These are phyloP conservation scores for Callipepla californica DNA, from an alignment of 2,113 vertebrate genomes.

Conservation along the genomic window DNA sequence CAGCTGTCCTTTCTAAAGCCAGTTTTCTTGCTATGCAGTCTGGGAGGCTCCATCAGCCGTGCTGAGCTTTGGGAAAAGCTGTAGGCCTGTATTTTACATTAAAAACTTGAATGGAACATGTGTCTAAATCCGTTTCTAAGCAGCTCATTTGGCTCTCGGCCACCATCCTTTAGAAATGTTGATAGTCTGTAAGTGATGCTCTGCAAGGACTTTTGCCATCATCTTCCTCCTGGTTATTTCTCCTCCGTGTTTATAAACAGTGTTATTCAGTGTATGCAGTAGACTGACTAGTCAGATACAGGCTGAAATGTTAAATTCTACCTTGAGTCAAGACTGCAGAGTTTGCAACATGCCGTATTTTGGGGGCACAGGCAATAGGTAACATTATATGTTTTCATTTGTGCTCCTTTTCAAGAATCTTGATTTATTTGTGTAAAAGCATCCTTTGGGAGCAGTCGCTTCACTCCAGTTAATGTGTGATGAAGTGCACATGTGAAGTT, in stretches of 20 bases:
- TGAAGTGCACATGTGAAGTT: slow-evolving; percentile 1
- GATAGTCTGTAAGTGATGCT: neutral
- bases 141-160: neutral
- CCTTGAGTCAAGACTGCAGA: neutral
- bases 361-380: neutral
- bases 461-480: neutral
- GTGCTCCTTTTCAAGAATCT: neutral
- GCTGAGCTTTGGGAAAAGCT: neutral
- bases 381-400: slow-evolving; percentile 20
- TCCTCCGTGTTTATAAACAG: fast-evolving
- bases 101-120: neutral
- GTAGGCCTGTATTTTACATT: neutral
- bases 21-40: neutral
- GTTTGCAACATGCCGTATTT: neutral
- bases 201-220: neutral
- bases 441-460: neutral
- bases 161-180: neutral
- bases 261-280: neutral
- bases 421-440: neutral
- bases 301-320: neutral
- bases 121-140: slow-evolving; percentile 6
- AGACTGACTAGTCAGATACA: neutral
- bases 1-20: neutral
- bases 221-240: neutral
- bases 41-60: neutral